Base-by-base conservation (phyloP, 1,140 invertebrate genomes). In the Popillia japonica region DNA sequence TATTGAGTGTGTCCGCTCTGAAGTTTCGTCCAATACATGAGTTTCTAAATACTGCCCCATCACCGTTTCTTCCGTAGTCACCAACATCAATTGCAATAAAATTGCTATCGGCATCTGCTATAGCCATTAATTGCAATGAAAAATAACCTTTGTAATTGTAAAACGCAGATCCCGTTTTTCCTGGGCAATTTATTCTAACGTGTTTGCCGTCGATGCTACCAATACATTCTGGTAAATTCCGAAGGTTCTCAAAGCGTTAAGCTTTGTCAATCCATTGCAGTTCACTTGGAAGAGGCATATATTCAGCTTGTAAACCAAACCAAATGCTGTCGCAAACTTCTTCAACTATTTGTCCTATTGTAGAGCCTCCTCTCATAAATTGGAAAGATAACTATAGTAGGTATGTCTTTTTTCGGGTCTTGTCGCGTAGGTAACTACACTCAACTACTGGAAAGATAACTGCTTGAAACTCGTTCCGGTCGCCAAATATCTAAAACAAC, bases 161-260 rank as follows among this genome's bases (percentile, higher is more conserved):
- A 72, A 78, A 78, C 41, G 40, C 42, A 34, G 79, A 80, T 75
- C 72, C 79, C 14, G 76, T 42, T 27, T 78, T 78, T 79, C 74
- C 23, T 79, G 27, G 68, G 11, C 59, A 86, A 86, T 22, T n/a
- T n/a, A n/a, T n/a, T n/a, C n/a, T 77, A 34, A 87, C 82, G 44
- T 64, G 74, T 64, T 72, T 75, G 9, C 74, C 55, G 61, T 79
- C 74, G 22, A 76, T 79, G n/a, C n/a, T 27, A 22, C 78, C 78
- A 14, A 76, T n/a, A 41, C 34, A 76, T 40, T 76, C 68, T 23
- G 74, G 78, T 20, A 78, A 14, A 61, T 78, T 78, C 78, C 78
- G 76, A n/a, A 78, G 72, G 59, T 61, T 23, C 17, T 78, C 20
- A 78, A 78, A 78, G n/a, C 78, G 78, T 11, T 68, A 11, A 27